A percentile compares a stretch with the other conserved stretches of the same genome.
phyloP scores from a whole-genome alignment of 1,140 invertebrate genomes.

The Rhopalosiphum maidis region DNA sequence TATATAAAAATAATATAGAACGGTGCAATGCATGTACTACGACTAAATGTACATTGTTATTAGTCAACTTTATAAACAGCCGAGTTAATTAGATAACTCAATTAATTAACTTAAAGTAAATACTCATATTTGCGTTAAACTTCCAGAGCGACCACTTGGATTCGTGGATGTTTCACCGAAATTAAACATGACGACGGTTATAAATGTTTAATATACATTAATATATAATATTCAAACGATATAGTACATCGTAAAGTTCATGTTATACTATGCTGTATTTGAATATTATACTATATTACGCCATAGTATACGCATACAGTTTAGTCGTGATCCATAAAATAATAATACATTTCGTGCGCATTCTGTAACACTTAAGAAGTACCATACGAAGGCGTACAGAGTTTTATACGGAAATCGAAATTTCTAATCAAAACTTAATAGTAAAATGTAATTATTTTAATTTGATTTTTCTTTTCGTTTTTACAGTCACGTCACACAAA shows the following conservation, averaged over 20 bases:
- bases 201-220: neutral
- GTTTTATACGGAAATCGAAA: neutral
- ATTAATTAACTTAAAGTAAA: neutral
- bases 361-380: neutral
- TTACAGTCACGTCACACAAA: constrained; percentile 78
- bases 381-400: neutral
- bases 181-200: neutral
- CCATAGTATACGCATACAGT: neutral
- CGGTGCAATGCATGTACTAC: neutral
- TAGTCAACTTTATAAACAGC: neutral
- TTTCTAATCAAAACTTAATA: neutral
- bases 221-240: neutral
- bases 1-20: neutral
- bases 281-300: neutral
- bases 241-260: neutral
- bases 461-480: constrained; percentile 59
- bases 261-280: neutral
- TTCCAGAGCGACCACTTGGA: neutral
- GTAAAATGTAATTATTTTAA: neutral
- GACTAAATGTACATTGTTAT: neutral
- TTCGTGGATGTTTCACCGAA: neutral
- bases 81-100: neutral
- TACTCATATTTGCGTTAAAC: neutral
- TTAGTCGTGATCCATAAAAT: neutral
- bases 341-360: neutral